A percentile compares a stretch with the other conserved stretches of the same genome.
phyloP scores from a whole-genome alignment of 2,113 vertebrate species.

The Colossoma macropomum region DNA sequence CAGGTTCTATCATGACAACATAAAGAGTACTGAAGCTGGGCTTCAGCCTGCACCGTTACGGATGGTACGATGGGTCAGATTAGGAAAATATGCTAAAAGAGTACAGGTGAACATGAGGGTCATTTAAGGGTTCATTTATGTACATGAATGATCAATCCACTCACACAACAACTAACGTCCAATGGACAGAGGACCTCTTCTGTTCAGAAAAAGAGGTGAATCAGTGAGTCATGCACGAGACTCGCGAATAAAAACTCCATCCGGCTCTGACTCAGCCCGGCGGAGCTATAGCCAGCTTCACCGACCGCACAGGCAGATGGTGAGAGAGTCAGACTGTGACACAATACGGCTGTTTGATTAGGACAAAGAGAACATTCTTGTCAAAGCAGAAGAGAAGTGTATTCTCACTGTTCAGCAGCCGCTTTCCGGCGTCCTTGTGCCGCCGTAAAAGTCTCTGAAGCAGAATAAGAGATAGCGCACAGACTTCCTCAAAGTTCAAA shows the following conservation, averaged over 20 bases:
- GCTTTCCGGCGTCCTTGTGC: background rate
- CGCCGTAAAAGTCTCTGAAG: background rate
- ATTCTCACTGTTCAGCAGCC: background rate
- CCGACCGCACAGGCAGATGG: background rate
- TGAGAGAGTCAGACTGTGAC: background rate
- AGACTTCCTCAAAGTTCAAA: background rate
- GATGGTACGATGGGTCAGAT: no score
- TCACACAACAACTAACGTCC: background rate
- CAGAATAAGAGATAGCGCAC: background rate
- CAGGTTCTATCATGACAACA: no score
- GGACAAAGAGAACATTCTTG: slow-evolving; percentile 7
- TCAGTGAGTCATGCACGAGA: background rate
- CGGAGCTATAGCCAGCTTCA: no score
- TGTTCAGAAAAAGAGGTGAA: background rate
- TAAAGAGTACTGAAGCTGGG: no score
- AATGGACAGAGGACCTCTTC: background rate
- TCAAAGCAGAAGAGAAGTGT: background rate
- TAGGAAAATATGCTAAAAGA: no score
- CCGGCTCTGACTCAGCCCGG: background rate
- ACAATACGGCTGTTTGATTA: background rate
- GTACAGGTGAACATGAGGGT: no score
- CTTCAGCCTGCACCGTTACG: no score
- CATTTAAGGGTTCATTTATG: background rate
- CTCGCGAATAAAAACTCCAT: background rate
- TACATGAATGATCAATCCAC: background rate